Conservation (phyloP, 2,888 invertebrate genomes). For the Nemotelus nigrinus region DNA sequence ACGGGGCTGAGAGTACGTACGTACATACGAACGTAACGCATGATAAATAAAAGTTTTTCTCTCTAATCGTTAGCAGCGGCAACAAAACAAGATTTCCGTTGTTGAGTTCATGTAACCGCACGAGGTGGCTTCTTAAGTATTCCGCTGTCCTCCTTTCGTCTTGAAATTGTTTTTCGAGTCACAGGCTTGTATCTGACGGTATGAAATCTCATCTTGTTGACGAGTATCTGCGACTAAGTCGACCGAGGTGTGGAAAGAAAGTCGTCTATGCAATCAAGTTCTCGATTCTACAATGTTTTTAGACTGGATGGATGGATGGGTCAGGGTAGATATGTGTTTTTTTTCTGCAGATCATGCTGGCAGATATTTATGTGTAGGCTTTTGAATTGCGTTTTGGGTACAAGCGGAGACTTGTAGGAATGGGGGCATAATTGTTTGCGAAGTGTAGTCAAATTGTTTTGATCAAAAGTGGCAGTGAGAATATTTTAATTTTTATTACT, state of each 20-base stretch:
- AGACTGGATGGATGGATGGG: no score
- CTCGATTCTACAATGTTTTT: no score
- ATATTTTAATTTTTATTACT: no score
- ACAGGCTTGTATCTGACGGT: not conserved
- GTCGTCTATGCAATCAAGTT: not conserved
- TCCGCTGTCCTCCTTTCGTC: slow-evolving; percentile 13
- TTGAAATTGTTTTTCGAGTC: not conserved
- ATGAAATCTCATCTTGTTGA: no score
- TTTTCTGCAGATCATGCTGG: no score
- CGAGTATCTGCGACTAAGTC: not conserved
- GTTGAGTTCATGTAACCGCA: slow-evolving; percentile 27
- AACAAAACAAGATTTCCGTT: slow-evolving; percentile 34
- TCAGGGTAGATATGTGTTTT: no score
- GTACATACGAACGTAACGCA: not conserved
- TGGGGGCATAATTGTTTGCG: no score
- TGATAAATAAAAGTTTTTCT: slow-evolving; percentile 16
- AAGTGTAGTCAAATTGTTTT: no score
- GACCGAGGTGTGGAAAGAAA: slow-evolving; percentile 2
- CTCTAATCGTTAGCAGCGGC: slow-evolving; percentile 31
- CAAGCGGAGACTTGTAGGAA: no score
- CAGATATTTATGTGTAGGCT: no score
- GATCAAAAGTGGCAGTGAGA: no score
- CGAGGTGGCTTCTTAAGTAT: slow-evolving; percentile 19
- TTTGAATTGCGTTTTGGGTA: no score
- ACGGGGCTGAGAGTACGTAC: not conserved